Base-by-base conservation (phyloP, 2,797 vertebrate genomes). In the Zenarchopterus dispar region DNA sequence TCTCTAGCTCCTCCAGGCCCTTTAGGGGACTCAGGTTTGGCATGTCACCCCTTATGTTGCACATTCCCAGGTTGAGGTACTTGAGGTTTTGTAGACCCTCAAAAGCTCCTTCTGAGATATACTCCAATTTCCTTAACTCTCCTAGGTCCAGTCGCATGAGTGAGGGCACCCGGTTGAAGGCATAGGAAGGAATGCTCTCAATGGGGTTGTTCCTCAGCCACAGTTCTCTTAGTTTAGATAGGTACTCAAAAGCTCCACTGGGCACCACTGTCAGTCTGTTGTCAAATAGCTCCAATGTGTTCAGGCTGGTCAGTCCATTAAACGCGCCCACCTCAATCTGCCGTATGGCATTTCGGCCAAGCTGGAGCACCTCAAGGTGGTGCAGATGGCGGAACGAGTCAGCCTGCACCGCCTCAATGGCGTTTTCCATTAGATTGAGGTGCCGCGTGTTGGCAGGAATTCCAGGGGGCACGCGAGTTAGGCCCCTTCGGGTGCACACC, bases 391-490 rank as follows among this genome's bases (percentile, higher is more conserved):
- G 94, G 81, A 99, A 99, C 4, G 97, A 97, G 90, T 99, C 97
- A 0, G 96, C 97, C 92, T 98, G 96, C 90, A 99, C 96, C 90
- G 95, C 82, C 92, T 96, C 96, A 58, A 99, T 99, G 88, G 95
- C 94, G 92, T 99, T 99, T 91, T 99, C 97, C 97, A 99, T 99
- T 73, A 99, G 95, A 94, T 98, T 98, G 93, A 99, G 96, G 85
- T 98, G 95, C 47, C 97, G 94, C 65, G 97, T 98, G 92, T 96
- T 97, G 85, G 96, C 93, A 68, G 97, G 97, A 84, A 99, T 97
- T 46, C 97, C 97, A 44, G 93, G 93, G 53, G 97, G 97, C 52
- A 98, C 96, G 54, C 94, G 94, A 7, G 93, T 93, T 70, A 99
- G 95, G 72, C 96, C 95, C 36, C 97, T 93, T 2, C 97, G 95